Percentiles rank a stretch among this genome's conserved stretches.
phyloP scores from a whole-genome alignment of 2,113 vertebrate genomes.

The Chlorocebus sabaeus region DNA sequence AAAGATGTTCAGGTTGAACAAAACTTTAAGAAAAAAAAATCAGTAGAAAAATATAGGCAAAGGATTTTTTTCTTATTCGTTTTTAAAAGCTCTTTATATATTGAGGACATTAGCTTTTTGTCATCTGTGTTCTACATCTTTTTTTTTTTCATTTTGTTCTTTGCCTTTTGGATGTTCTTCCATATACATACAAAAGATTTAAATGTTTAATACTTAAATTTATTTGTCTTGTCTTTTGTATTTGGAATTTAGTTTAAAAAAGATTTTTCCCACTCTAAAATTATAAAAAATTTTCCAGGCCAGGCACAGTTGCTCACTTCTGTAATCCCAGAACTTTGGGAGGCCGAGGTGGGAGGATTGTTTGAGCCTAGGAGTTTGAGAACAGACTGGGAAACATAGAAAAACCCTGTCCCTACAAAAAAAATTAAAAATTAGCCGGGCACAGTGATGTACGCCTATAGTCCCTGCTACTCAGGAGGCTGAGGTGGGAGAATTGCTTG shows the following conservation, averaged over 20 bases:
- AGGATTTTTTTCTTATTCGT: background rate
- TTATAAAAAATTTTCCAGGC: background rate
- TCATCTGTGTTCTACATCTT: background rate
- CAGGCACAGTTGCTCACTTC: too few species aligned
- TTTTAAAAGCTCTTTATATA: slow-evolving; percentile 21
- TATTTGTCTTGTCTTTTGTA: background rate
- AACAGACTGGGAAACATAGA: too few species aligned
- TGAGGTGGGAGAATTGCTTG: too few species aligned
- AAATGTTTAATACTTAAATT: background rate
- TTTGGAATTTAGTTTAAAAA: slow-evolving; percentile 24
- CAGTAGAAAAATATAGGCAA: too few species aligned
- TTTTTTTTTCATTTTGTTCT: background rate
- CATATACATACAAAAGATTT: background rate
- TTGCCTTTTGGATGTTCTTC: slow-evolving; percentile 3
- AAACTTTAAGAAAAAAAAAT: too few species aligned
- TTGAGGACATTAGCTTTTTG: background rate
- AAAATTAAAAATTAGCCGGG: too few species aligned
- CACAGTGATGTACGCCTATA: too few species aligned
- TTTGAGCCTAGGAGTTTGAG: too few species aligned
- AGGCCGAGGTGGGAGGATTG: too few species aligned
- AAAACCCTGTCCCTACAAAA: too few species aligned
- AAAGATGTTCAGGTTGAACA: background rate
- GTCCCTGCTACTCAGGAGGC: too few species aligned
- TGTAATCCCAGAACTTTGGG: too few species aligned
- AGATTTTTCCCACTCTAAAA: background rate